Conservation (phyloP, 2,888 invertebrate species). For the Bedellia somnulentella region DNA sequence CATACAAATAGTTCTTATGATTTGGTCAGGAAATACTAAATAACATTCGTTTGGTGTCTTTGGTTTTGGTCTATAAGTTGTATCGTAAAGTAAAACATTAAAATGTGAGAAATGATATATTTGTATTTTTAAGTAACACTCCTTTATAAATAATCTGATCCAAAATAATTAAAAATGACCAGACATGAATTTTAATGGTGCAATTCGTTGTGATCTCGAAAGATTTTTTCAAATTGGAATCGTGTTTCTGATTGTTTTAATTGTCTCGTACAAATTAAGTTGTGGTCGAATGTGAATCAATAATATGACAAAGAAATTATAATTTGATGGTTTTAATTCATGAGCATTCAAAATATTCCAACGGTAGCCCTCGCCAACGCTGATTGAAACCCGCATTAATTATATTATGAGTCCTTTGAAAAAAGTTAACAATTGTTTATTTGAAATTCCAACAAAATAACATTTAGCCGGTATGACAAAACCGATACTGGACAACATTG, state of each 20-base stretch:
- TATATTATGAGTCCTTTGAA: constrained; percentile 34
- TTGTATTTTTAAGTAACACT: no score
- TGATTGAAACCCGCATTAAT: constrained; percentile 49
- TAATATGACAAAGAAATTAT: constrained; percentile 23
- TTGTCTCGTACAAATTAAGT: constrained; percentile 48
- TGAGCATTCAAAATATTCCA: constrained; percentile 40
- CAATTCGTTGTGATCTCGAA: no score
- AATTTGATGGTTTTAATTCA: constrained; percentile 41
- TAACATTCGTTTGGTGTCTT: no score
- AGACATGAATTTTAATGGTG: no score
- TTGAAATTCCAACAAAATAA: constrained; percentile 58
- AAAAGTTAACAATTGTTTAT: constrained; percentile 47
- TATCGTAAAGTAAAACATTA: no score
- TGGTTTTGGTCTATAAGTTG: no score
- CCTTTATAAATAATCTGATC: no score
- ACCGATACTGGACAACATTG: constrained; percentile 50
- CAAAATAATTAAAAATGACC: no score
- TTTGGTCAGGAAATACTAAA: no score
- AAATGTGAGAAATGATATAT: no score
- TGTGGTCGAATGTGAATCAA: constrained; percentile 26
- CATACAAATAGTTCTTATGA: no score
- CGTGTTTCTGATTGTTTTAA: constrained; percentile 29
- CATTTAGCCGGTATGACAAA: constrained; percentile 60
- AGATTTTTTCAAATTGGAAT: no score
- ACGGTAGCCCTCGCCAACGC: constrained; percentile 22